Evolutionary conservation across 1,140 invertebrate species (phyloP), one percentile per base, ranked within the genome.

Genomic region (Atta colombica): DNA sequence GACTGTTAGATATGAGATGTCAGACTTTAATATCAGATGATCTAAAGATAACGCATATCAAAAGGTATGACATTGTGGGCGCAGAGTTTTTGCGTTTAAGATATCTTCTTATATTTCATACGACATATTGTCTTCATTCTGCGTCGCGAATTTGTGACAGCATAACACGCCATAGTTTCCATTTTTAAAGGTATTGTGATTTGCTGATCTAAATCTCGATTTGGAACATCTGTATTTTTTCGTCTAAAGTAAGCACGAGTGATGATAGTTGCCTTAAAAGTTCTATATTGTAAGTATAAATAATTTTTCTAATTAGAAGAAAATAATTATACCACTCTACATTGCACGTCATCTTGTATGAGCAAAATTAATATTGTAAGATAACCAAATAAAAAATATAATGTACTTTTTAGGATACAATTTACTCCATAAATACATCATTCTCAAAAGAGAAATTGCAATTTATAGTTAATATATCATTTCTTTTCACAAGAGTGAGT

Each of bases 31-130:
- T 82, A 82, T 84, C 69, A 31, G 69, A 75, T 74, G 72, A 84
- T 84, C 55, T 75, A 45, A 12, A 82, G 80, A 84, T 84, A 84
- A 84, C 58, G n/a, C 80, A 61, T 84, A 84, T 84, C 80, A 84
- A 84, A 75, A 74, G 25, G 53, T 49, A 58, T n/a, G 80, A 84
- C n/a, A 74, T 84, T 84, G 39, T 63, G 55, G 2, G 28, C 18
- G 3, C 0, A 63, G 14, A 61, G 7, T n/a, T 71, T 75, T 74
- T 49, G 39, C 51, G 55, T 74, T 82, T 75, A 35, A 72, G 66
- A 84, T 84, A 61, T 61, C 28, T 8, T 25, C 55, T 45, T 21
- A 18, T 10, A 1, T 2, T 14, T 84, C 31, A n/a, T 49, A 18
- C 2, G 58, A 61, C 18, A 35, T 58, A 60, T 16, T 31, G 77